A percentile compares a stretch with the other conserved stretches of the same genome.
These are phyloP conservation scores for Ecdyonurus torrentis DNA, from an alignment of 2,888 invertebrate genomes.

Conservation along the genomic window DNA sequence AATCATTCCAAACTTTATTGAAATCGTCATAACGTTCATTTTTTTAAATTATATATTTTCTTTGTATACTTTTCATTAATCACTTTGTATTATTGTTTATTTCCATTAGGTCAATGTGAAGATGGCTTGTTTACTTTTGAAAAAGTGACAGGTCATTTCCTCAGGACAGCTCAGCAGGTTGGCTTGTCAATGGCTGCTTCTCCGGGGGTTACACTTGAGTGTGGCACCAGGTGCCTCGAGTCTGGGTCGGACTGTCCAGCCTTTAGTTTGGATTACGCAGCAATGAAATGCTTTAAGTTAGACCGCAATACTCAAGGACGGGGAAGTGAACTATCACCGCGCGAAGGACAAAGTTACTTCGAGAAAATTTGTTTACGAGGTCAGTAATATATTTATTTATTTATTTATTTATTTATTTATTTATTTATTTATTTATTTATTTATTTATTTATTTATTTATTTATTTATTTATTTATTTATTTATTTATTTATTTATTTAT, in stretches of 20 bases:
- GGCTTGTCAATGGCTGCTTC: constrained; percentile 22
- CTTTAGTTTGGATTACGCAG: constrained; percentile 26
- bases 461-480: too few relatives aligned
- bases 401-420: too few relatives aligned
- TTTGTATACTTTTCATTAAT: background rate
- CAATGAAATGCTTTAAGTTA: constrained; percentile 26
- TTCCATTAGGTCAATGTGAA: constrained; percentile 25
- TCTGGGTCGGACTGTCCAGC: constrained; percentile 28
- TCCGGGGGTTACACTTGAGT: constrained; percentile 21
- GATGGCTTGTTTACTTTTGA: constrained; percentile 28
- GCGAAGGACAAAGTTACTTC: constrained; percentile 27
- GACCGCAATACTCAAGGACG: constrained; percentile 28
- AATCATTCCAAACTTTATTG: too few relatives aligned
- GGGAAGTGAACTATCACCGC: constrained; percentile 22
- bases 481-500: too few relatives aligned
- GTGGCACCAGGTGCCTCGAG: constrained; percentile 22
- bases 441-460: too few relatives aligned
- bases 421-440: too few relatives aligned
- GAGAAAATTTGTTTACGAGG: constrained; percentile 29
- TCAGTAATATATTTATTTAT: constrained; percentile 14
- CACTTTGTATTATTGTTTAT: background rate
- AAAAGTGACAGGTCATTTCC: constrained; percentile 26
- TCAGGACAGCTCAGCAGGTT: constrained; percentile 25
- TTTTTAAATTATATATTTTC: too few relatives aligned
- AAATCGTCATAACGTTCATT: too few relatives aligned